Base-by-base conservation (phyloP, 1,140 invertebrate genomes). In the Xylocopa sonorina region DNA sequence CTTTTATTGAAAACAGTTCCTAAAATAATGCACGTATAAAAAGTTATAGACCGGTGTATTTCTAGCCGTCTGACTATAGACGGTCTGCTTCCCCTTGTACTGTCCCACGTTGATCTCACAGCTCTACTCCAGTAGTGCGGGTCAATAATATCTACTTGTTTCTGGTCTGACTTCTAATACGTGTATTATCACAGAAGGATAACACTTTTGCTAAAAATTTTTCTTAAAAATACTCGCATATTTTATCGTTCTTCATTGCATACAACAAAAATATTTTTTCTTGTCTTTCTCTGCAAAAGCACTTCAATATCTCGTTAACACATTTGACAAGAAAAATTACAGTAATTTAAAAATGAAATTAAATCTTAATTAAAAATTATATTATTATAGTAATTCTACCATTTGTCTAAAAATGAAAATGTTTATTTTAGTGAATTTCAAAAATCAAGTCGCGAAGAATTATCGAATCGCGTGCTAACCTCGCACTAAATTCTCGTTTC, bases 91-190 rank as follows among this genome's bases (percentile, higher is more conserved):
- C 27, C 51, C 18, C 67, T 43, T 57, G 2, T 0, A 27, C 16
- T 27, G n/a, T 21, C n/a, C 24, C 12, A 41, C n/a, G 4, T 9
- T 27, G n/a, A 18, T 4, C 34, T 21, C 16, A 29, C 27, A 9
- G 27, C 27, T 9, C 18, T 46, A 16, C 29, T 32, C 64, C 18
- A 67, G 64, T 67, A 67, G 64, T 67, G 34, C 9, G 29, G 64
- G 64, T 67, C 43, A 67, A 67, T 67, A 67, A 67, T 67, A 67
- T 67, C 29, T 50, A 21, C 21, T 21, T 18, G 3, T 67, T 32
- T 50, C 46, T 50, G 3, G 5, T 12, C 18, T 46, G 32, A 18
- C 64, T 50, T 41, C 21, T 32, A 32, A 50, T 9, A 48, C 21
- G 43, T 48, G 46, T 0, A 24, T 34, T 50, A 16, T 34, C 24